Evolutionary conservation across 1,140 invertebrate species (phyloP).

Genomic region (Paralvinella palmiformis): DNA sequence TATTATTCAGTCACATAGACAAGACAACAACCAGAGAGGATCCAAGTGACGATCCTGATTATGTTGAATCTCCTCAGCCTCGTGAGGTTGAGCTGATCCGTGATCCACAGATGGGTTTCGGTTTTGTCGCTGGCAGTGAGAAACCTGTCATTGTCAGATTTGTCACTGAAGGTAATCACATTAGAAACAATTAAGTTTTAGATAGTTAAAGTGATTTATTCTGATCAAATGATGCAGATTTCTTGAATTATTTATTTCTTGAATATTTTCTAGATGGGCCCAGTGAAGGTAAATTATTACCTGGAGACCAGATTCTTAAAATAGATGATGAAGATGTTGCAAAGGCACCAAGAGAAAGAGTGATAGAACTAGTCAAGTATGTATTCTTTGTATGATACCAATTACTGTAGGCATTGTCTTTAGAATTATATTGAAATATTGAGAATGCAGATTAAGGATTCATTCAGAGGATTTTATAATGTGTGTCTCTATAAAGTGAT

Average conservation of each 20-base stretch:
- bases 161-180: slow-evolving; percentile 54
- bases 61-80: slow-evolving; percentile 72
- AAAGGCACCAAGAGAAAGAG: slow-evolving; percentile 74
- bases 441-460: too few relatives aligned
- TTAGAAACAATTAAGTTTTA: neutral
- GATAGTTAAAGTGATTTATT: neutral
- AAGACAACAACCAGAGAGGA: too few relatives aligned
- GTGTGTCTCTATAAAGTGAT: neutral
- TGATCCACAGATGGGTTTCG: slow-evolving; percentile 72
- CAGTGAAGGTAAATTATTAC: slow-evolving; percentile 77
- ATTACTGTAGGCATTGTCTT: slow-evolving; percentile 5
- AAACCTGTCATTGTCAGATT: slow-evolving; percentile 81
- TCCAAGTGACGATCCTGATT: too few relatives aligned
- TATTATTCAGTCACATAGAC: too few relatives aligned
- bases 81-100: slow-evolving; percentile 66
- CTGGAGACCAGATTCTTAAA: slow-evolving; percentile 80
- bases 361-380: slow-evolving; percentile 72
- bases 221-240: neutral
- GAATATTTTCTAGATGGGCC: slow-evolving; percentile 65
- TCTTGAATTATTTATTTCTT: neutral
- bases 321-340: slow-evolving; percentile 87
- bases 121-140: slow-evolving; percentile 88
- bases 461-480: neutral
- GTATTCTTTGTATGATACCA: slow-evolving; percentile 10
- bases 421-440: neutral